A percentile compares a stretch with the other conserved stretches of the same genome.
Conservation (phyloP, 2,888 invertebrate species). For the Drosophila nigricruria region DNA sequence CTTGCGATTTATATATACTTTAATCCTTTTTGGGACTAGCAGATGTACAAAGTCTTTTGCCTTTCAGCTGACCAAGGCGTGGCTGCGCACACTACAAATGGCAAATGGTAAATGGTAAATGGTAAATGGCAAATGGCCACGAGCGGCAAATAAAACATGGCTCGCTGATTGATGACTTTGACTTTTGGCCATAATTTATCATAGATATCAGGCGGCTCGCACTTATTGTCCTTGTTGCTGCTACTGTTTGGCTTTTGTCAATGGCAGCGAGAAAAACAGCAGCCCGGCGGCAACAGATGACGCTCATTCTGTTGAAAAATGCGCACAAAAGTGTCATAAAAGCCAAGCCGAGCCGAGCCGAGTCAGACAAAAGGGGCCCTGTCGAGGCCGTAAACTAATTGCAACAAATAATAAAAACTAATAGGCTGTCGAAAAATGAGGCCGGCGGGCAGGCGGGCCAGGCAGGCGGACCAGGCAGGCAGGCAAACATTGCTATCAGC, state of each 20-base stretch:
- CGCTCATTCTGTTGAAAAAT: conserved; percentile 78
- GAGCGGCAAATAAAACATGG: conserved; percentile 77
- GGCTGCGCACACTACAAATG: too few relatives aligned
- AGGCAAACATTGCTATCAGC: conserved; percentile 20
- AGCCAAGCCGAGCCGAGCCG: conserved; percentile 31
- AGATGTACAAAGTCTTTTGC: conserved; percentile 12
- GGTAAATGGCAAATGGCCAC: conserved; percentile 67
- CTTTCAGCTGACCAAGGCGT: not conserved
- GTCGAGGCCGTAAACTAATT: conserved; percentile 72
- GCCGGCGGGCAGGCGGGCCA: conserved; percentile 34
- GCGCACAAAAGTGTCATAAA: conserved; percentile 77
- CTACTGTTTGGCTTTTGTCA: conserved; percentile 52
- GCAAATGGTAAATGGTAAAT: conserved; percentile 44
- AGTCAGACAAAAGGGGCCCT: conserved; percentile 17
- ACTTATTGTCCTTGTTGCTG: conserved; percentile 36
- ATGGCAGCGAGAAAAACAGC: conserved; percentile 51
- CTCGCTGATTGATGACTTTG: conserved; percentile 77
- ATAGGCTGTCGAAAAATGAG: conserved; percentile 78
- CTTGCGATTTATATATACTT: conserved; percentile 66
- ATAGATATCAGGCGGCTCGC: conserved; percentile 67
- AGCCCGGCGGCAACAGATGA: conserved; percentile 73
- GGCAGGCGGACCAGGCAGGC: not conserved
- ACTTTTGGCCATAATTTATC: conserved; percentile 81
- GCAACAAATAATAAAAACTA: conserved; percentile 82
- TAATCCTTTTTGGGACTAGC: conserved; percentile 63